A percentile compares a stretch with the other conserved stretches of the same genome.
These are phyloP conservation scores for Microtus pennsylvanicus DNA, from an alignment of 2,113 vertebrate species.

Conservation along the genomic window DNA sequence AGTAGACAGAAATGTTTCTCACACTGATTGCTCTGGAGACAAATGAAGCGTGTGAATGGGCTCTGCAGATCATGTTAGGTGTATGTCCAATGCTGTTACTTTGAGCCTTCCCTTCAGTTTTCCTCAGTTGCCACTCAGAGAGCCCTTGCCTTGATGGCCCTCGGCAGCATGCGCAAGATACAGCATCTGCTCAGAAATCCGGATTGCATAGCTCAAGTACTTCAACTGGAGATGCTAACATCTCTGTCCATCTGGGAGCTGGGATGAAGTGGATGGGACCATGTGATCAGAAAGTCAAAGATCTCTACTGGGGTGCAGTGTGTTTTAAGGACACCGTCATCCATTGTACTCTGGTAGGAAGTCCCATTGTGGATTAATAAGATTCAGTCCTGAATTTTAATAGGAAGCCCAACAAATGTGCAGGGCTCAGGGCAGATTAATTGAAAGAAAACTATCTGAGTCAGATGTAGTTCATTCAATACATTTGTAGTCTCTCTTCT, in stretches of 20 bases:
- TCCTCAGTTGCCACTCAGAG: not conserved
- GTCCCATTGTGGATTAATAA: not conserved
- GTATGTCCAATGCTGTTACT: fast-evolving
- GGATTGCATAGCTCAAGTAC: not conserved
- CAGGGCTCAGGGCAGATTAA: constrained; percentile 52
- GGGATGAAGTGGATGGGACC: not conserved
- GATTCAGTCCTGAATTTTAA: constrained; percentile 30
- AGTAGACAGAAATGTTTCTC: not conserved
- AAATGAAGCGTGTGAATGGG: fast-evolving
- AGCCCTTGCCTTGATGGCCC: not conserved
- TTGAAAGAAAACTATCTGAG: constrained; percentile 56
- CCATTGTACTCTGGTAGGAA: not conserved
- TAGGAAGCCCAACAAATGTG: not conserved
- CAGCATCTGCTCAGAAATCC: not conserved
- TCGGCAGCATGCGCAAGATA: not conserved
- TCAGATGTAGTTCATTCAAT: constrained; percentile 16
- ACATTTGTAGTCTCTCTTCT: constrained; percentile 3
- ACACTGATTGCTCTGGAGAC: not conserved
- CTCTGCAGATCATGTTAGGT: not conserved
- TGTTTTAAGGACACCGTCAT: not conserved
- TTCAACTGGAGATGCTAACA: not conserved
- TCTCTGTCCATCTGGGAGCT: not conserved
- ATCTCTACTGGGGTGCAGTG: not conserved
- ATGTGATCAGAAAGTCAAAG: not conserved
- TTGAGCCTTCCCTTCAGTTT: not conserved